Percentiles rank a stretch among this genome's conserved stretches.
These are phyloP conservation scores for Tetheella fluctuosa DNA, from an alignment of 2,888 invertebrate species.

Conservation along the genomic window DNA sequence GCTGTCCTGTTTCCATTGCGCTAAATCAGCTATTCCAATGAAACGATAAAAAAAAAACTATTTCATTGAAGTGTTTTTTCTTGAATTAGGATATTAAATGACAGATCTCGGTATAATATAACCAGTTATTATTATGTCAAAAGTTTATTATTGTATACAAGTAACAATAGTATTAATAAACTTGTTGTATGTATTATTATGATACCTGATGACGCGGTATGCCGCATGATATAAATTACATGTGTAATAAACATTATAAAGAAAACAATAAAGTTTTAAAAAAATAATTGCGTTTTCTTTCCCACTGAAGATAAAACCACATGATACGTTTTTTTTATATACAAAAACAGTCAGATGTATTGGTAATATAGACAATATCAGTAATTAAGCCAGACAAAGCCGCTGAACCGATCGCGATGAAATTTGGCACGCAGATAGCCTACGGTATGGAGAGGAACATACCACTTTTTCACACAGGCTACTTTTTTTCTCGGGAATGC, in stretches of 20 bases:
- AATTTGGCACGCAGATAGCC: too few species aligned
- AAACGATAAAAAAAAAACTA: conserved; percentile 32
- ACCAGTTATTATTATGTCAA: conserved; percentile 81
- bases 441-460: too few species aligned
- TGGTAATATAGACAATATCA: too few species aligned
- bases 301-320: neutral
- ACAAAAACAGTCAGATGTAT: too few species aligned
- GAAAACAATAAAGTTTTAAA: conserved; percentile 82
- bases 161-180: conserved; percentile 77
- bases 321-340: neutral
- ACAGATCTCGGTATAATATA: conserved; percentile 74
- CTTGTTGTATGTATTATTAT: conserved; percentile 81
- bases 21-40: conserved; percentile 47
- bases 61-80: conserved; percentile 55
- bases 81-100: conserved; percentile 64
- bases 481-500: too few species aligned
- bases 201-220: conserved; percentile 63
- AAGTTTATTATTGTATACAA: conserved; percentile 83
- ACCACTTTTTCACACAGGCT: too few species aligned
- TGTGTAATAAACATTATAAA: conserved; percentile 82
- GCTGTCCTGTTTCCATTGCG: conserved; percentile 52
- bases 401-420: too few species aligned
- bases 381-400: too few species aligned
- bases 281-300: conserved; percentile 57
- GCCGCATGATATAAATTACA: conserved; percentile 72